Evolutionary conservation across 2,888 invertebrate genomes (phyloP), one percentile per base, ranked within the genome.

Genomic region (Asteroscopus sphinx): DNA sequence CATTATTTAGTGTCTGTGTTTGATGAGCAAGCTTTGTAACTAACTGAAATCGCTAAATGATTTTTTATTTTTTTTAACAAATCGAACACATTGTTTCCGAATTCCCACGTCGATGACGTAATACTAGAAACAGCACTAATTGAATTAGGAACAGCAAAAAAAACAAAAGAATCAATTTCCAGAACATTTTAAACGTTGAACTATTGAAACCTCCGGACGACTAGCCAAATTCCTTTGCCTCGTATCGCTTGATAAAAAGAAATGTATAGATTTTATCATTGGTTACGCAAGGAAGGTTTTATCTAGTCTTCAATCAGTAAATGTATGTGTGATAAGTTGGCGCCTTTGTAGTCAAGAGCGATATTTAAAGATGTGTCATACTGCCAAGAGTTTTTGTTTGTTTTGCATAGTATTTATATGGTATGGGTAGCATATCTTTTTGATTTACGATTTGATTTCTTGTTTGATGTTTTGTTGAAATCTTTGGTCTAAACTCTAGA

Each of bases 381-480:
- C 11, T 73, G 74, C 71, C 70, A 76, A 76, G 33, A 42, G 0
- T 37, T 16, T 67, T 28, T 32, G 21, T 66, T 7, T 25, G 26
- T 41, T 44, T 62, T 48, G 49, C 37, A 32, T 30, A n/a, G 28
- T 13, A 15, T 6, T 11, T 30, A 5, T 48, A 11, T 13, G 17
- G 3, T 32, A 21, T 3, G 11, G 25, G 13, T 28, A 37, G 3
- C 13, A 8, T 33, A 6, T 42, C 2, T 15, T 33, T 33, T 13
- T 7, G 15, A 30, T n/a, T 32, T n/a, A 32, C 12, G 28, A 1
- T 28, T 28, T 28, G 11, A 28, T 9, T 28, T 28, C 28, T 28
- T 6, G 25, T 4, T 7, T 28, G 28, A 0, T 11, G 8, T 28
- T 1, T 11, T 28, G 6, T 4, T 28, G 28, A 4, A 9, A 13